These are phyloP conservation scores for Andrena chrysosceles DNA, from an alignment of 2,888 invertebrate genomes.

Conservation along the genomic window DNA sequence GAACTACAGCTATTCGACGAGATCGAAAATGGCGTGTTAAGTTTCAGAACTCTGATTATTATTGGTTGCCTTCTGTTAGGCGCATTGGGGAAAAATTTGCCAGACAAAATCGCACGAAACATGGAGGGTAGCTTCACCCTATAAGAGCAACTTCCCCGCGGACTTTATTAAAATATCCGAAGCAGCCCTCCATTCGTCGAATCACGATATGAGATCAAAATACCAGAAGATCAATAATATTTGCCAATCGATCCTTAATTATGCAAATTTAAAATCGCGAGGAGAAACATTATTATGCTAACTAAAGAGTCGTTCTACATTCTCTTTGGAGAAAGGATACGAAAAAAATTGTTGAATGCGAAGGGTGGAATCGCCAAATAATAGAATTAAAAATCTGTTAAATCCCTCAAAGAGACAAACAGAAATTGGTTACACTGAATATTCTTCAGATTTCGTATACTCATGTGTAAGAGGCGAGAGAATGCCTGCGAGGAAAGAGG, in stretches of 20 bases:
- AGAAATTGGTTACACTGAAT: too few species aligned
- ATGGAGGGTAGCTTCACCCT: neutral
- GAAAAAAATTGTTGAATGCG: too few species aligned
- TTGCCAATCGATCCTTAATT: neutral
- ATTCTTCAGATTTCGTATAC: too few species aligned
- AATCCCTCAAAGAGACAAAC: too few species aligned
- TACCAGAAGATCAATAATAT: neutral
- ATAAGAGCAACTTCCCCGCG: slow-evolving; percentile 22
- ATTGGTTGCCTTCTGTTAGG: slow-evolving; percentile 71
- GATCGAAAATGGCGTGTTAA: slow-evolving; percentile 76
- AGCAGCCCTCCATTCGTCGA: slow-evolving; percentile 20
- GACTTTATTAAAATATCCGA: slow-evolving; percentile 54
- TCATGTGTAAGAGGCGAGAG: too few species aligned
- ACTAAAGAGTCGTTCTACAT: too few species aligned
- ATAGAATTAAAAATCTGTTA: too few species aligned
- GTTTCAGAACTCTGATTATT: slow-evolving; percentile 69
- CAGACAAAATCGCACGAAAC: slow-evolving; percentile 52
- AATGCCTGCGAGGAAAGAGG: too few species aligned
- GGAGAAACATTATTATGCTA: too few species aligned
- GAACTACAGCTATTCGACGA: slow-evolving; percentile 71
- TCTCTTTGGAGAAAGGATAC: too few species aligned
- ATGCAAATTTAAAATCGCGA: too few species aligned
- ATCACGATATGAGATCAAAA: neutral
- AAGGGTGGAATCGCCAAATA: too few species aligned
- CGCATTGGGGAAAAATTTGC: slow-evolving; percentile 62